Evolutionary conservation across 2,113 vertebrate species (phyloP), one percentile per base, ranked within the genome.

Genomic region (Triplophysa tibetana): DNA sequence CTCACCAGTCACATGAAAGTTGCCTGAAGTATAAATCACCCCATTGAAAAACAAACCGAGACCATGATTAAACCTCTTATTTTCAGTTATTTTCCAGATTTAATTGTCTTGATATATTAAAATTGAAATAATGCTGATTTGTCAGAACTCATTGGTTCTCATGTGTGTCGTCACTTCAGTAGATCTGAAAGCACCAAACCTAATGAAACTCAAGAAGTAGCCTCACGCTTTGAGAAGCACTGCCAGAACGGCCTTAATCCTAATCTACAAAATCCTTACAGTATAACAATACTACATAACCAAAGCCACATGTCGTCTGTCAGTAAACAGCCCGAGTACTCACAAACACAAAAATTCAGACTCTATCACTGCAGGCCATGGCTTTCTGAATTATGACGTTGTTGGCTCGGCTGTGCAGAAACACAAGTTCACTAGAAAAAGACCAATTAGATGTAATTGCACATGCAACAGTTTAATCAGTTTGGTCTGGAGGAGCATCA

Each of bases 261-360:
- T 61, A 67, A 85, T 84, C 85, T 88, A 89, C 89, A 84, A 76
- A 75, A 87, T 74, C 79, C 78, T 85, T 84, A 70, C 85, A 77
- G 19, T 79, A 84, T 82, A 65, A 79, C 64, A 82, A 87, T 87
- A 86, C 87, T 86, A 80, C 83, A 85, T 89, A 90, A 90, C 83
- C 86, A 87, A 88, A 86, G 83, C 89, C 89, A 91, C 87, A 89
- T 91, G 90, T 45, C 33, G 33, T 0, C 33, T 33, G 33, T 33
- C 81, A 41, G 23, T 84, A 38, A 23, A 56, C 43, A 23, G 38
- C 13, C 29, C 56, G 16, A 38, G 64, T 29, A 48, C 63, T 63
- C 48, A 52, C n/a, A 78, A 43, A 69, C 50, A 13, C 26, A 64
- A 60, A 54, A 68, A 68, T 54, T 58, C 60, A 12, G 6, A 29